These are phyloP conservation scores for Pasiphila rectangulata DNA, from an alignment of 2,888 invertebrate species.

Conservation along the genomic window DNA sequence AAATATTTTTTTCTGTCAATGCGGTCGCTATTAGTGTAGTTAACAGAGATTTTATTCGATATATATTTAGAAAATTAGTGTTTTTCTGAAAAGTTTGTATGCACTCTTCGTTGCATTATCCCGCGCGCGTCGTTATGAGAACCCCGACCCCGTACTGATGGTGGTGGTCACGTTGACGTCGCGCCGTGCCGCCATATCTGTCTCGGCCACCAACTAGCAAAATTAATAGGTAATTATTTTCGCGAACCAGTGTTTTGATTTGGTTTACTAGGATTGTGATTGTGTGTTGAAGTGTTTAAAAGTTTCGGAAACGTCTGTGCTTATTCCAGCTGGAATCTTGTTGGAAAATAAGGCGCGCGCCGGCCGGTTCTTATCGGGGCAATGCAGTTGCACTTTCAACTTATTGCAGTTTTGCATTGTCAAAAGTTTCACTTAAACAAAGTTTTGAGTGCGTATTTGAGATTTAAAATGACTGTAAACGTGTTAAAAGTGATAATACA, in stretches of 20 bases:
- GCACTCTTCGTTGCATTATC: constrained; percentile 83
- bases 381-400: constrained; percentile 81
- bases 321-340: constrained; percentile 72
- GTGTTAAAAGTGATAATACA: constrained; percentile 69
- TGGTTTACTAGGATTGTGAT: constrained; percentile 60
- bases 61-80: constrained; percentile 62
- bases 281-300: constrained; percentile 66
- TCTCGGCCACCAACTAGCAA: constrained; percentile 82
- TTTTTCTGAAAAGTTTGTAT: constrained; percentile 78
- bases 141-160: constrained; percentile 88
- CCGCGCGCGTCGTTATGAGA: constrained; percentile 90
- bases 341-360: constrained; percentile 76
- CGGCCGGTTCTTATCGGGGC: constrained; percentile 81
- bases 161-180: constrained; percentile 86
- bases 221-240: constrained; percentile 82
- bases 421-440: constrained; percentile 76
- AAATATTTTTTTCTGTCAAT: constrained; percentile 62
- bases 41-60: constrained; percentile 66
- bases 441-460: constrained; percentile 70
- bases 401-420: constrained; percentile 80
- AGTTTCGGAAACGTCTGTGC: constrained; percentile 53
- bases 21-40: constrained; percentile 64
- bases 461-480: constrained; percentile 55
- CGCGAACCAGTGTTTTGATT: constrained; percentile 69
- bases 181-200: constrained; percentile 86